Evolutionary conservation across 1,140 invertebrate genomes (phyloP), one percentile per base, ranked within the genome.

Genomic region (Dreissena polymorpha): DNA sequence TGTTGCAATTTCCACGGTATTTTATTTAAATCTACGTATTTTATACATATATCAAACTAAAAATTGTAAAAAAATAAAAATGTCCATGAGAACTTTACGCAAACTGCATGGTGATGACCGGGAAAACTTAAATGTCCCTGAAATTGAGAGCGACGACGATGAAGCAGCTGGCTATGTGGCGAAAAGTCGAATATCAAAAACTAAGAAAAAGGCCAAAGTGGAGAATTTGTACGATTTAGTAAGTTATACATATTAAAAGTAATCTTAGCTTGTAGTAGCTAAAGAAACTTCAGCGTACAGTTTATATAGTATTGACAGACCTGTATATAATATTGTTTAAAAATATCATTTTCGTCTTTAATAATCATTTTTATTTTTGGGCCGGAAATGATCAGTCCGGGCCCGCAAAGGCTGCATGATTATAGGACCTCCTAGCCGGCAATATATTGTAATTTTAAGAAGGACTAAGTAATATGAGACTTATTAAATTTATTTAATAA

Each of bases 191-290:
- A 0, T 27, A 29, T 72, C 60, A 21, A 82, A 82, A 74, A 80
- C 39, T 10, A 73, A 74, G 60, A 71, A 72, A 49, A 82, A 82
- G 69, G 72, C 71, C 51, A 72, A 71, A 64, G 79, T 82, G 6
- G 92, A 94, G 21, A 95, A 95, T 91, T 92, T 94, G 86, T 95
- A 95, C 89, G 94, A 95, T 92, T 91, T 95, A 94, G 95, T 95
- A 93, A 93, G 90, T 60, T 71, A 51, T 60, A 25, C 84, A 57
- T 71, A 77, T 69, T 27, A 67, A 49, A 65, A 69, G 55, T 74
- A 73, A 29, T 55, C 53, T 25, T 60, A 80, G 25, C 8, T 63
- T 25, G 8, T 16, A 65, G n/a, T n/a, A n/a, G n/a, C n/a, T n/a
- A n/a, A n/a, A n/a, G n/a, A n/a, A n/a, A n/a, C n/a, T n/a, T n/a